Evolutionary conservation across 2,888 invertebrate genomes (phyloP), one percentile per base, ranked within the genome.

Genomic region (Eilema depressum): DNA sequence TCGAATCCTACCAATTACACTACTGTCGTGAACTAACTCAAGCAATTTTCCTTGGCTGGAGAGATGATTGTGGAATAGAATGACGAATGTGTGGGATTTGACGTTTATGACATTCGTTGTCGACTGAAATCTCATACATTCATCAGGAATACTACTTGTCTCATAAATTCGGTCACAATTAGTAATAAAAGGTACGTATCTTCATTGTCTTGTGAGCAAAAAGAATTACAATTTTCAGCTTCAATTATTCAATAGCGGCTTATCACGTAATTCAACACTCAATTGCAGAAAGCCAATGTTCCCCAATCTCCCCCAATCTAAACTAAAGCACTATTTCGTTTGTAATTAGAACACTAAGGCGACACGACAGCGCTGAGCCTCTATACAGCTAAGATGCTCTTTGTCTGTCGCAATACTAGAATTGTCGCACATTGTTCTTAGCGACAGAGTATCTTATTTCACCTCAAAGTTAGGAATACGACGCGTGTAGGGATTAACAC

Each of bases 261-360:
- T 56, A 12, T 14, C 23, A 25, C 25, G 23, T 25, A 25, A 61
- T 61, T n/a, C 14, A 28, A 47, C 12, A 30, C 37, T 25, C 17
- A 57, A 57, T n/a, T 17, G 57, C 57, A 33, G 26, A 53, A 66
- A 26, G 26, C 66, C 26, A 25, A 26, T 47, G 12, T 26, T 8
- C 14, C 26, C 10, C 25, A 25, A 26, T 47, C n/a, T 26, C 17
- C 14, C 26, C 10, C 25, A 26, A 37, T 59, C 59, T 61, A 28
- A 53, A 33, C 56, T 62, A 23, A 33, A 20, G n/a, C 56, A 14
- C 25, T 63, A 37, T 63, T 68, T 63, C 33, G 26, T 68, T 33
- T 56, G 68, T 63, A 68, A 63, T 56, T 63, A 56, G 68, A 33
- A 56, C 62, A 47, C 26, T 41, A 26, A 59, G 25, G 26, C 26